Percentiles rank a stretch among this genome's conserved stretches.
Conservation (phyloP, 2,888 invertebrate species). For the Drosophila stalkeri region DNA sequence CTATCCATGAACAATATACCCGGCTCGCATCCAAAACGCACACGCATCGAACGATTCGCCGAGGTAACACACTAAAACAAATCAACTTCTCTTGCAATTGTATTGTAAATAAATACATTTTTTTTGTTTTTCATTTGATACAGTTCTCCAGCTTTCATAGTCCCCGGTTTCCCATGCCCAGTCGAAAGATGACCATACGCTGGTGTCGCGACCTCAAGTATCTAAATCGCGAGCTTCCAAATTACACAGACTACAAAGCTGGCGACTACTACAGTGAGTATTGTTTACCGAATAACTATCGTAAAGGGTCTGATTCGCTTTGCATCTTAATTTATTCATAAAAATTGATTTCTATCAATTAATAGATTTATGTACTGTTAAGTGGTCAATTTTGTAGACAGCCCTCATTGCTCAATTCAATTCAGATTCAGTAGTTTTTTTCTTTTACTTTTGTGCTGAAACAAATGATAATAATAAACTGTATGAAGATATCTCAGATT, state of each 20-base stretch:
- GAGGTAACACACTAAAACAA: constrained; percentile 68
- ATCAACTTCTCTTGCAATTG: neutral
- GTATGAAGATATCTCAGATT: neutral
- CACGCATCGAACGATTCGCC: constrained; percentile 82
- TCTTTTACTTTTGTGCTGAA: neutral
- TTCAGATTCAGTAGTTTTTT: neutral
- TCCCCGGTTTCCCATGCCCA: constrained; percentile 79
- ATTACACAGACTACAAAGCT: constrained; percentile 71
- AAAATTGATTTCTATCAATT: constrained; percentile 3
- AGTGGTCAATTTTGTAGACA: neutral
- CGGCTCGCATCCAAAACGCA: constrained; percentile 82
- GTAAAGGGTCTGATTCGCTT: too few relatives aligned
- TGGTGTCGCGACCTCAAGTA: constrained; percentile 85
- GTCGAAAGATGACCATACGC: constrained; percentile 83
- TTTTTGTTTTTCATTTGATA: neutral
- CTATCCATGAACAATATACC: constrained; percentile 85
- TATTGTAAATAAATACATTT: neutral
- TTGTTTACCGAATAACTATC: neutral
- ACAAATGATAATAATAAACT: neutral
- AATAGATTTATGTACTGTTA: neutral
- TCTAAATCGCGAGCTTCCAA: constrained; percentile 80
- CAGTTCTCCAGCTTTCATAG: constrained; percentile 83
- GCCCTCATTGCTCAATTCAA: neutral
- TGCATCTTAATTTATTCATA: neutral
- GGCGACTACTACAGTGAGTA: constrained; percentile 70